These are phyloP conservation scores for Melanostoma scalare DNA, from an alignment of 2,888 invertebrate genomes.

Conservation along the genomic window DNA sequence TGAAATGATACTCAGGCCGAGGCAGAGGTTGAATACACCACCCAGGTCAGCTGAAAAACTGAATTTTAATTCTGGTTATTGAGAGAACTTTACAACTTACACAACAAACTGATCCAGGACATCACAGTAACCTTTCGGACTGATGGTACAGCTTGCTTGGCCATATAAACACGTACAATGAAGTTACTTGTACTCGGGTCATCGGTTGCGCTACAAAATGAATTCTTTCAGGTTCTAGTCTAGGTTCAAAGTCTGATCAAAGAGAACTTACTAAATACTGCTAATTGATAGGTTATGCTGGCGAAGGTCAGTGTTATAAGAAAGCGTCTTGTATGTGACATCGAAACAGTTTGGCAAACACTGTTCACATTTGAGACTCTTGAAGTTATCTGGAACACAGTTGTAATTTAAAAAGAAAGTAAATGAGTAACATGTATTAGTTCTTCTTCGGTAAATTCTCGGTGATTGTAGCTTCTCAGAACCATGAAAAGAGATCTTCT, in stretches of 20 bases:
- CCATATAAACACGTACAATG: conserved; percentile 79
- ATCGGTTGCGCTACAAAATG: conserved; percentile 69
- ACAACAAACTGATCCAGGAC: conserved; percentile 81
- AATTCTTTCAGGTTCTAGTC: too few relatives aligned
- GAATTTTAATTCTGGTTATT: background rate
- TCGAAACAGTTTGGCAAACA: conserved; percentile 81
- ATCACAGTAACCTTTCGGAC: conserved; percentile 81
- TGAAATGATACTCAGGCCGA: conserved; percentile 80
- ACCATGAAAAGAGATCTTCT: too few relatives aligned
- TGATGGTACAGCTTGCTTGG: conserved; percentile 80
- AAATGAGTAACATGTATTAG: too few relatives aligned
- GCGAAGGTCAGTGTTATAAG: conserved; percentile 79
- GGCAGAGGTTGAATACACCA: conserved; percentile 81
- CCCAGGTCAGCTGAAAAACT: conserved; percentile 79
- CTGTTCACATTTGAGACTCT: conserved; percentile 79
- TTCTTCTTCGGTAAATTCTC: too few relatives aligned
- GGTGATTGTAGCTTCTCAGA: too few relatives aligned
- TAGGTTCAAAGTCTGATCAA: too few relatives aligned
- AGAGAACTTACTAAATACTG: conserved; percentile 77
- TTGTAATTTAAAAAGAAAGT: too few relatives aligned
- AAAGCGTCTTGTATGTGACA: conserved; percentile 79
- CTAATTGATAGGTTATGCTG: conserved; percentile 79
- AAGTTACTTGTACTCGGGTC: conserved; percentile 77
- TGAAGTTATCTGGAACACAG: conserved; percentile 77
- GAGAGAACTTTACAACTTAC: conserved; percentile 72